Conservation (phyloP, 2,113 vertebrate species). For the Cinclus cinclus region DNA sequence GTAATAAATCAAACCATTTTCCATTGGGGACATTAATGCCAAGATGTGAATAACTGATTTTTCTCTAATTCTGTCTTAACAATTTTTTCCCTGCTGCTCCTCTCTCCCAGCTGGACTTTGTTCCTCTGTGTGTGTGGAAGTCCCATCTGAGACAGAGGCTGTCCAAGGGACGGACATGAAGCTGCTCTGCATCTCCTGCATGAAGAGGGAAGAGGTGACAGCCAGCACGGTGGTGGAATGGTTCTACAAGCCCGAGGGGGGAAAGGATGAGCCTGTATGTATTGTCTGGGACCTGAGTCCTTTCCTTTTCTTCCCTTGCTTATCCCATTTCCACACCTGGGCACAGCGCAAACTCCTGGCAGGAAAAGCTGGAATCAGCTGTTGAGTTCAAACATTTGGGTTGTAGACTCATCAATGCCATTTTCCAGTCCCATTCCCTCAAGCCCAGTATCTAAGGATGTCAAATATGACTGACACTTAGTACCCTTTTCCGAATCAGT, state of each 20-base stretch:
- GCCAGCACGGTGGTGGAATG: constrained; percentile 85
- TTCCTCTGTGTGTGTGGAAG: constrained; percentile 89
- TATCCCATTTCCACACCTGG: not conserved
- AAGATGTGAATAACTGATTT: not conserved
- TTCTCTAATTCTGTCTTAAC: not conserved
- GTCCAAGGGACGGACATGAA: constrained; percentile 86
- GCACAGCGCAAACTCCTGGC: not conserved
- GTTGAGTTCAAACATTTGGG: not conserved
- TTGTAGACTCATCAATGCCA: fast-evolving
- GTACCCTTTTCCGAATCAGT: not conserved
- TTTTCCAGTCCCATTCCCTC: not conserved
- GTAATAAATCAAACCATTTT: not conserved
- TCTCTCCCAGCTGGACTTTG: constrained; percentile 77
- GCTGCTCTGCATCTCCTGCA: constrained; percentile 91
- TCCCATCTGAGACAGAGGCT: constrained; percentile 86
- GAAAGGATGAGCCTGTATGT: constrained; percentile 80
- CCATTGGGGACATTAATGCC: not conserved
- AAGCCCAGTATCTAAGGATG: not conserved
- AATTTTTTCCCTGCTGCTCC: not conserved
- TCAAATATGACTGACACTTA: not conserved
- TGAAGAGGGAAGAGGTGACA: constrained; percentile 91
- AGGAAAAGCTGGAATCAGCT: not conserved
- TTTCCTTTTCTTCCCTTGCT: not conserved
- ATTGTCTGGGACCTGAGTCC: not conserved
- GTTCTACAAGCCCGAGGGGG: constrained; percentile 79